Evolutionary conservation across 2,888 invertebrate genomes (phyloP), one percentile per base, ranked within the genome.

Genomic region (Ichneumon xanthorius): DNA sequence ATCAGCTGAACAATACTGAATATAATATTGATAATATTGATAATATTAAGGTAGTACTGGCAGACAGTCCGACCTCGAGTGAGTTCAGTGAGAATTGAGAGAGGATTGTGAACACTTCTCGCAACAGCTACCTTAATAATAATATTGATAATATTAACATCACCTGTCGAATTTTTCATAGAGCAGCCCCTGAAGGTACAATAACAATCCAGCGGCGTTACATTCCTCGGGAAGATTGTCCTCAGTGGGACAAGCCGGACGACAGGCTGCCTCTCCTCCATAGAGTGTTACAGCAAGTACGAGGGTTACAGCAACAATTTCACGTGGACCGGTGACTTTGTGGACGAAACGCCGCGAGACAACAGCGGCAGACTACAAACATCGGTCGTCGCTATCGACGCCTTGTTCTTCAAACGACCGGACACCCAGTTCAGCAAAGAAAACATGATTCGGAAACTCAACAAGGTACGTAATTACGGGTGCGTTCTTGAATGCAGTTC

Each of bases 311-410:
- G 97, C 0, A 95, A 96, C 79, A 95, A 95, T 53, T 99, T 99
- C 94, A 94, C 95, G 73, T 99, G 97, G 97, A 95, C 94, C 71
- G 97, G 97, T 4, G 95, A 97, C 92, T n/a, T n/a, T 90, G 88
- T 93, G 0, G 99, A 99, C 92, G 87, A 88, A 7, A 96, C 97
- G 3, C 97, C 97, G 0, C 92, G 94, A 16, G 98, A 98, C 93
- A 95, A 95, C 5, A 96, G 96, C 84, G 95, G 96, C 0, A 95
- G 98, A 2, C 95, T 96, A 14, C 95, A 95, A 89, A 96, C 96
- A 22, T 95, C 96, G 78, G 95, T 99, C 79, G 96, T 98, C 9
- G 99, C 99, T 0, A 97, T 99, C n/a, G n/a, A n/a, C n/a, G n/a
- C n/a, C n/a, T n/a, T n/a, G n/a, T n/a, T n/a, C n/a, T n/a, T n/a